Evolutionary conservation across 2,113 vertebrate genomes (phyloP), one percentile per base, ranked within the genome.

Genomic region (Nanorana parkeri): DNA sequence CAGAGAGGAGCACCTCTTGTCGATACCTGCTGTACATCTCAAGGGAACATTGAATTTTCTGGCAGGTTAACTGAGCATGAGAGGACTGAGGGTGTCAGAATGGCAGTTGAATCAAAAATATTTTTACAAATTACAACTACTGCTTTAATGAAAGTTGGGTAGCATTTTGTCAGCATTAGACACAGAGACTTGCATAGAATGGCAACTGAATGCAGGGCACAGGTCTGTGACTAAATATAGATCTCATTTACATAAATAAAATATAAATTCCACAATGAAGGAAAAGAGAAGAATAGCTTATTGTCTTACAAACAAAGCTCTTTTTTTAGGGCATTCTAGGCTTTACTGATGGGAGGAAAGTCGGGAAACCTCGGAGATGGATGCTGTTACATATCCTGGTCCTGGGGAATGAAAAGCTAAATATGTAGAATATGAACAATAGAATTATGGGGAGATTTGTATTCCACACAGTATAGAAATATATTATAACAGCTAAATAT

Each of bases 271-370:
- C 69, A 64, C n/a, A n/a, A 52, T 73, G 79, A 54, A 55, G 20
- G 2, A 17, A 61, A 63, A 71, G 29, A 19, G 24, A 58, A 65
- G 67, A 75, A 65, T 74, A 23, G 52, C 71, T 15, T 55, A 75
- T 82, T 82, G 80, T 82, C 15, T 58, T 56, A 19, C 21, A 54
- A 47, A 82, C 80, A 82, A 82, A 24, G 80, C 61, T 28, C 13
- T 75, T 28, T 24, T n/a, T 66, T 75, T 41, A 74, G 26, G 24
- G 52, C 15, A 26, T 36, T 75, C 26, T 41, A 20, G 32, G 60
- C 16, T 52, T 24, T 41, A 26, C 41, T 13, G 29, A 67, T 54
- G 1, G 16, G 41, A 74, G 60, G 79, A 21, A 74, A 74, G 61
- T 81, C 47, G 69, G 61, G 66, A 74, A 73, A 81, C 10, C 21